These are phyloP conservation scores for Vesta saturnalis DNA, from an alignment of 2,888 invertebrate genomes.

Conservation along the genomic window DNA sequence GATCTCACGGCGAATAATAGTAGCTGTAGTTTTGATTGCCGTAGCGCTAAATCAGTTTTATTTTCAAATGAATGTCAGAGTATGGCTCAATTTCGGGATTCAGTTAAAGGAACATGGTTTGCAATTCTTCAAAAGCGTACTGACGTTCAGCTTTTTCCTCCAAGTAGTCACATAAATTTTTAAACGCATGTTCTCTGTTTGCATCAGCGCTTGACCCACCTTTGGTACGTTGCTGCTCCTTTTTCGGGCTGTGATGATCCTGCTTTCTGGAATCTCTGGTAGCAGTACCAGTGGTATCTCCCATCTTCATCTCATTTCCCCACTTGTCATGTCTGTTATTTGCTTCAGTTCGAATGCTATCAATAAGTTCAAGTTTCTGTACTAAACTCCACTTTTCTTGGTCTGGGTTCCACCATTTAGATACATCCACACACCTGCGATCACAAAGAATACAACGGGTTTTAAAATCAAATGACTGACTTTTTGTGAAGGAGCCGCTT, in stretches of 20 bases:
- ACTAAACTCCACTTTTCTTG: conserved; percentile 3
- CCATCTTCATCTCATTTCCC: background rate
- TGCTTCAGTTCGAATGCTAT: background rate
- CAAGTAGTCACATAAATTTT: background rate
- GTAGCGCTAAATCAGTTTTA: background rate
- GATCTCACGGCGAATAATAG: background rate
- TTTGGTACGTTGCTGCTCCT: background rate
- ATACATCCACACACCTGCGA: background rate
- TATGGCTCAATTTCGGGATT: background rate
- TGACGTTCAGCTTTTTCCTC: background rate
- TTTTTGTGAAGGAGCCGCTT: too few relatives aligned
- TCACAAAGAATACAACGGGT: background rate
- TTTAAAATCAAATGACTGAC: conserved; percentile 1
- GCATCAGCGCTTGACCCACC: conserved; percentile 1
- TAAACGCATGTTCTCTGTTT: background rate
- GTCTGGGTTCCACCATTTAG: background rate
- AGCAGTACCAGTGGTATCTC: background rate
- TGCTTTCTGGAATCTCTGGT: background rate
- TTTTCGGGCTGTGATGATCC: background rate
- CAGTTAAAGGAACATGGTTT: background rate
- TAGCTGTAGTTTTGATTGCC: background rate
- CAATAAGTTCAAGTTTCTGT: conserved; percentile 4
- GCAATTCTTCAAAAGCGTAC: background rate
- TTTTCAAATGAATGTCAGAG: background rate
- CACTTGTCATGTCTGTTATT: background rate